Evolutionary conservation across 2,888 invertebrate species (phyloP), one percentile per base, ranked within the genome.

Genomic region (Phyllotreta striolata): DNA sequence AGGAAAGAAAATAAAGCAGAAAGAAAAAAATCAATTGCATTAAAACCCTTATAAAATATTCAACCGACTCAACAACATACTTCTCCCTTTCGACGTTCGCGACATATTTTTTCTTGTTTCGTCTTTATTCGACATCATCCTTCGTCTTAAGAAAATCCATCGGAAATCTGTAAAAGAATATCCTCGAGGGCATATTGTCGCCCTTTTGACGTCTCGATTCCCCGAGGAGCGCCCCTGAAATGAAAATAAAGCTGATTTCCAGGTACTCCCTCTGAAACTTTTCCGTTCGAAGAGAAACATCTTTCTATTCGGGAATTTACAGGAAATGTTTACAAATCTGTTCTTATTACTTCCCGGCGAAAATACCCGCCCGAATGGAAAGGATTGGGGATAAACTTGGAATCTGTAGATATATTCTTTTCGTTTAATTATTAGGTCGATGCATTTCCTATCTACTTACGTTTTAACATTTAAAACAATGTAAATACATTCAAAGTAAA

Each of bases 241-340:
- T 52, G 52, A 67, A 67, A 68, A 70, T 71, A 70, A 70, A 70
- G 70, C 66, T 67, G 66, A 70, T 71, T 70, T 66, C 24, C 68
- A 67, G 67, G 68, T 71, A 65, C 60, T 57, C 56, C 46, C 58
- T 49, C 13, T 41, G 55, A 54, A 63, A 58, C 66, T 57, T 57
- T 57, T 57, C 34, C 57, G 14, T 57, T 57, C 46, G 39, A 24
- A 24, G n/a, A 47, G 35, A 41, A 51, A 49, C 47, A 58, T 49
- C 9, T 58, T 35, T 43, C 47, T 40, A 39, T 49, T 58, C 10
- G 12, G 34, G 39, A 41, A 46, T 47, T 57, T 49, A 49, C 49
- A 37, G 39, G 39, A 34, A 58, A 58, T 59, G 35, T 59, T 59
- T 51, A 59, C 59, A 51, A 51, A 59, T 59, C 49, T 49, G 35